Percentiles rank a stretch among this genome's conserved stretches.
These are phyloP conservation scores for Squalus acanthias DNA, from an alignment of 2,797 vertebrate species.

Conservation along the genomic window DNA sequence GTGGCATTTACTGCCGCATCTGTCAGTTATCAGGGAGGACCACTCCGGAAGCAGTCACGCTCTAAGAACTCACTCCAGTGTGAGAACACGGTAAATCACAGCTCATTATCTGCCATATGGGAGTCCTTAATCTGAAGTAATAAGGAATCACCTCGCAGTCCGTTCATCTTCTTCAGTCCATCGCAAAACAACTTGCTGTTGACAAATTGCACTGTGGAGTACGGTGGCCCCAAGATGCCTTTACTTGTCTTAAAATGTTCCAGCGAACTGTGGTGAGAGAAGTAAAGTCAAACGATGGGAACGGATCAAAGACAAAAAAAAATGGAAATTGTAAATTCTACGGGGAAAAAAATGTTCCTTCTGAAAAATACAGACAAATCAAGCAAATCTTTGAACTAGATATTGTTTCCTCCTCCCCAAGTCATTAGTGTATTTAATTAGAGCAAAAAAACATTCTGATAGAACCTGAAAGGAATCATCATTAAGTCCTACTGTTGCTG, in stretches of 20 bases:
- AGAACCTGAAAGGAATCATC: constrained; percentile 18
- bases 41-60: not conserved
- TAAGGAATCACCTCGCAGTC: constrained; percentile 36
- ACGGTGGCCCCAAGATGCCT: constrained; percentile 45
- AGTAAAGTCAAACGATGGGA: not conserved
- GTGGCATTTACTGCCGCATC: not conserved
- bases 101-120: constrained; percentile 25
- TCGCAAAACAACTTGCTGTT: not conserved
- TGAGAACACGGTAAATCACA: not conserved
- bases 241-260: constrained; percentile 29
- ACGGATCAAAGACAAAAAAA: not conserved
- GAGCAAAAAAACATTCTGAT: constrained; percentile 13
- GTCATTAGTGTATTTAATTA: constrained; percentile 35
- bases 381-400: constrained; percentile 19
- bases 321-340: not conserved
- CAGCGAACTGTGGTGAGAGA: not conserved
- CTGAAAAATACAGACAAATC: constrained; percentile 16
- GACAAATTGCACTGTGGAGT: constrained; percentile 50
- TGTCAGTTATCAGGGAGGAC: not conserved
- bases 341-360: not conserved
- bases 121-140: not conserved
- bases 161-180: not conserved
- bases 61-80: not conserved
- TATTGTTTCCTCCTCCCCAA: constrained; percentile 4
- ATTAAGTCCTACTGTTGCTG: constrained; percentile 1